Percentiles rank a stretch among this genome's conserved stretches.
These are phyloP conservation scores for Orchestes rusci DNA, from an alignment of 2,888 invertebrate species.

Conservation along the genomic window DNA sequence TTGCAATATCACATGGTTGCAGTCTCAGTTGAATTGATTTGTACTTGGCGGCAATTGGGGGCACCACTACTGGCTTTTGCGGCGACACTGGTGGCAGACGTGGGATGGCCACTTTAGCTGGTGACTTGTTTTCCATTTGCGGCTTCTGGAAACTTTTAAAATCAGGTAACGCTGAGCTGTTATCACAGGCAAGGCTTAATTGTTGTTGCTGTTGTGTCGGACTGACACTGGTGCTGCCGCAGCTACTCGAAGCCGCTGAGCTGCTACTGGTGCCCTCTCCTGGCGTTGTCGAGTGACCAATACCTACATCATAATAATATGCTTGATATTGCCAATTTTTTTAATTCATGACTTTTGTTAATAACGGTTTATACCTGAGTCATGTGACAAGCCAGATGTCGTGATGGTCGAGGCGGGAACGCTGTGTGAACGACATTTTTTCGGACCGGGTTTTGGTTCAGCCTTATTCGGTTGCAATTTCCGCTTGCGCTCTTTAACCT, in stretches of 20 bases:
- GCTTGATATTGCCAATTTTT: too few relatives aligned
- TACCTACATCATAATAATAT: too few relatives aligned
- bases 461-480: slow-evolving; percentile 30
- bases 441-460: slow-evolving; percentile 31
- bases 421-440: slow-evolving; percentile 32
- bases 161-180: slow-evolving; percentile 44
- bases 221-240: slow-evolving; percentile 40
- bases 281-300: too few relatives aligned
- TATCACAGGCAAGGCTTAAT: slow-evolving; percentile 42
- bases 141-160: slow-evolving; percentile 44
- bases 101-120: slow-evolving; percentile 39
- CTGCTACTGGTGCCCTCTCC: slow-evolving; percentile 36
- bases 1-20: slow-evolving; percentile 42
- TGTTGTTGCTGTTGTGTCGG: slow-evolving; percentile 26
- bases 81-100: slow-evolving; percentile 30
- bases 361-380: slow-evolving; percentile 6
- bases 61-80: slow-evolving; percentile 10
- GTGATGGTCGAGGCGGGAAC: slow-evolving; percentile 40
- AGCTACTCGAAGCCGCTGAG: slow-evolving; percentile 45
- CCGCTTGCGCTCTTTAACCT: slow-evolving; percentile 56
- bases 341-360: too few relatives aligned
- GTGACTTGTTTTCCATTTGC: slow-evolving; percentile 12
- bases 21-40: slow-evolving; percentile 49
- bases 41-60: slow-evolving; percentile 39
- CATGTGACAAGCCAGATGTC: slow-evolving; percentile 20